phyloP scores from a whole-genome alignment of 2,888 invertebrate genomes.

The Lepidocyrtoides sp. region DNA sequence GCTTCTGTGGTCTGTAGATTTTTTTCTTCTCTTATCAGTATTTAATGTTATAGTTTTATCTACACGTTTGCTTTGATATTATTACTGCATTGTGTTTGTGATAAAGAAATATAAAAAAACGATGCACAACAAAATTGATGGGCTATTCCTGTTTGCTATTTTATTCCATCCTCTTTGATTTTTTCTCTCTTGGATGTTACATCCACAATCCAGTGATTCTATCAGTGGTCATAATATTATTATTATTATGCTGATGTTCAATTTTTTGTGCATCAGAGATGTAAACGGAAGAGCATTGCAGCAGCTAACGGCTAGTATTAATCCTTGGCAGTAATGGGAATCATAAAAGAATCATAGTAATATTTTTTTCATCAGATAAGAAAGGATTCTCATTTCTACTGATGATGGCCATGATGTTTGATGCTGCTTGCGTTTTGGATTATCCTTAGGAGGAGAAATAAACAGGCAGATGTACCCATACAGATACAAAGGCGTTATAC shows the following conservation, averaged over 20 bases:
- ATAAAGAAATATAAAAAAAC: constrained; percentile 1
- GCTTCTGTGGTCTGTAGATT: not conserved
- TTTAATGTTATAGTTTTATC: constrained; percentile 36
- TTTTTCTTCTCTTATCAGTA: not conserved
- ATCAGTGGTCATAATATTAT: constrained; percentile 42
- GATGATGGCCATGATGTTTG: not conserved
- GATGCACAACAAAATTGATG: constrained; percentile 29
- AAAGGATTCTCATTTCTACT: constrained; percentile 7
- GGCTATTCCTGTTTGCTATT: not conserved
- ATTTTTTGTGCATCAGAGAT: not conserved
- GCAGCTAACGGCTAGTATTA: not conserved
- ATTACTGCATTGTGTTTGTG: not conserved
- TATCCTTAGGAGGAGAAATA: not conserved
- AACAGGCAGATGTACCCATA: not conserved
- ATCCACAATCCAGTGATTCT: not conserved
- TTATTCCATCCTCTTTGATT: constrained; percentile 14
- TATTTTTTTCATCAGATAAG: constrained; percentile 55
- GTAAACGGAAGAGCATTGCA: not conserved
- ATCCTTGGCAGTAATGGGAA: constrained; percentile 17
- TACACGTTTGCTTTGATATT: constrained; percentile 33
- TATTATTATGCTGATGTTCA: constrained; percentile 41
- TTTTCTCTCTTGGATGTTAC: not conserved
- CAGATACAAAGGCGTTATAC: too few species aligned
- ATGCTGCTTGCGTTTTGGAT: not conserved
- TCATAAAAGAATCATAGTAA: constrained; percentile 43